Evolutionary conservation across 2,113 vertebrate species (phyloP).

Genomic region (Oenanthe melanoleuca): DNA sequence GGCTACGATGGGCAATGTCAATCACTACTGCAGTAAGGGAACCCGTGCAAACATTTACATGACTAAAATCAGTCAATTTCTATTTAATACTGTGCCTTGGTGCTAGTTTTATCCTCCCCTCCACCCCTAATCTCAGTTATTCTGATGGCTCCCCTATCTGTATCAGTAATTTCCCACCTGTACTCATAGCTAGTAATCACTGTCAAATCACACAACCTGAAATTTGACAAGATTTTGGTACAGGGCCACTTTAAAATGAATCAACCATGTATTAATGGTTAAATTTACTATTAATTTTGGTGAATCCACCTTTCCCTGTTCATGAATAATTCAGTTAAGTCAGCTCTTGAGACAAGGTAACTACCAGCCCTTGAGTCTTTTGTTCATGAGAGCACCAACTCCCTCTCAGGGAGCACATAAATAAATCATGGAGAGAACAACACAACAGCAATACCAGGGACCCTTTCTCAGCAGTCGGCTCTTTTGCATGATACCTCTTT

Average conservation of each 20-base stretch:
- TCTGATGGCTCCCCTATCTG: not conserved
- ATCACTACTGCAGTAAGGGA: not conserved
- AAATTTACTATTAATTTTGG: not conserved
- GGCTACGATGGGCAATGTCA: accelerated
- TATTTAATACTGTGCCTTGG: not conserved
- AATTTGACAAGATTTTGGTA: not conserved
- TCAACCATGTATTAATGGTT: not conserved
- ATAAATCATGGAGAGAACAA: constrained; percentile 25
- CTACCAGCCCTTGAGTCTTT: not conserved
- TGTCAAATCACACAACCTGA: not conserved
- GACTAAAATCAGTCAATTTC: not conserved
- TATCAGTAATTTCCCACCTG: not conserved
- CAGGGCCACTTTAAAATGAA: not conserved
- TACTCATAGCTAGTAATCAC: not conserved
- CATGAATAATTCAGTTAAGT: not conserved
- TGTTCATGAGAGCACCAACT: constrained; percentile 14
- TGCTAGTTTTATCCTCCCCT: not conserved
- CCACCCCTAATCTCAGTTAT: not conserved
- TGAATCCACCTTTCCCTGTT: not conserved
- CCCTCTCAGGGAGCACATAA: constrained; percentile 26
- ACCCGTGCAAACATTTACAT: not conserved
- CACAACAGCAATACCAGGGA: not conserved
- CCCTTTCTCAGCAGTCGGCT: not conserved
- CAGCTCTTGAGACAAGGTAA: not conserved
- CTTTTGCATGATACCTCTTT: constrained; percentile 58